Conservation (phyloP, 2,888 invertebrate species). For the Caenorhabditis macrosperma region DNA sequence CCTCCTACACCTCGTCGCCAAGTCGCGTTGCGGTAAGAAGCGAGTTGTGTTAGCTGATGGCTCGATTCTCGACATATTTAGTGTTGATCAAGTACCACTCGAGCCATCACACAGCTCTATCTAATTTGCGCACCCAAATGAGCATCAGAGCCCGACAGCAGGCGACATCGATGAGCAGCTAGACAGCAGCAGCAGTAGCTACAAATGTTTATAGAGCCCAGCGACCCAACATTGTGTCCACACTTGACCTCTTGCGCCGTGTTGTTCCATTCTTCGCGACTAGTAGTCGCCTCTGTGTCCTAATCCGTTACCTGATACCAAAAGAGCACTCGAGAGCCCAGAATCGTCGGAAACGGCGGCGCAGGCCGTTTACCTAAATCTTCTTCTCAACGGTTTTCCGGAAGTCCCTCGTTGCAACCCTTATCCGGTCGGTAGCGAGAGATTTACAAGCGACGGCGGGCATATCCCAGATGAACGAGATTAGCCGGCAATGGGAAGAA, state of each 20-base stretch:
- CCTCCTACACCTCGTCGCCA: background rate
- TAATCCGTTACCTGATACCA: constrained; percentile 42
- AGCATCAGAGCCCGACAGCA: background rate
- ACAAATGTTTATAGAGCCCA: constrained; percentile 52
- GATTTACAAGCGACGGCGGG: constrained; percentile 1
- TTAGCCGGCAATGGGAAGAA: constrained; percentile 3
- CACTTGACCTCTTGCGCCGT: constrained; percentile 42
- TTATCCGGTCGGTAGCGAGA: background rate
- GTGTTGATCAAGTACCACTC: constrained; percentile 48
- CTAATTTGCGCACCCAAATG: constrained; percentile 52
- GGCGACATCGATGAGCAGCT: background rate
- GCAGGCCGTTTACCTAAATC: background rate
- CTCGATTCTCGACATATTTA: constrained; percentile 45
- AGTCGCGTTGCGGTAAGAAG: no score
- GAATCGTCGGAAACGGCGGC: background rate
- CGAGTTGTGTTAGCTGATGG: background rate
- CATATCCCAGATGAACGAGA: constrained; percentile 26
- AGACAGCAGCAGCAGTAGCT: constrained; percentile 17
- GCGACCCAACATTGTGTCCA: constrained; percentile 31
- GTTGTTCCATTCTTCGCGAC: background rate
- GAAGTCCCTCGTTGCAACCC: constrained; percentile 10
- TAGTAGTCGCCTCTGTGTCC: constrained; percentile 1
- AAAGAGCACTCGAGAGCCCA: constrained; percentile 10
- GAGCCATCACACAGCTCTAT: constrained; percentile 7
- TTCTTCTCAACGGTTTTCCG: background rate